Base-by-base conservation (phyloP, 2,797 vertebrate genomes). In the Eutrigla gurnardus region DNA sequence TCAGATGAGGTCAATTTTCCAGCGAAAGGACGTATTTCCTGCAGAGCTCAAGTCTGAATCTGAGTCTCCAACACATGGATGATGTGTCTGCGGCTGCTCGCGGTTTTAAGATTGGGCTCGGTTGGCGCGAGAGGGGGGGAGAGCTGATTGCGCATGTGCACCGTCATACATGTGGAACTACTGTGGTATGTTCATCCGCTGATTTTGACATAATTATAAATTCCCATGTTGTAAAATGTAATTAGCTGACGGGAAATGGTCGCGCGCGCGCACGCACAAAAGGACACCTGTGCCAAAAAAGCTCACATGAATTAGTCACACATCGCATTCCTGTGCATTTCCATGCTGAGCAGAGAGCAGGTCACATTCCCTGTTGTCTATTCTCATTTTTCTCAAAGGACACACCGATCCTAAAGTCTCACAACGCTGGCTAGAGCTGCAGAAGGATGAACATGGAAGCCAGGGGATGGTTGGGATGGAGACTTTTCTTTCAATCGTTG, bases 131-230 rank as follows among this genome's bases (percentile, higher is more conserved):
- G 73, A 68, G 47, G 52, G 52, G 65, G 65, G 69, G 42, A 35
- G 47, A 62, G 60, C 50, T 58, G 65, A 75, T 18, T 85, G 86
- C 87, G 88, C 88, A 86, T 86, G 88, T 53, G 83, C 74, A 3
- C 32, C 40, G 25, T 63, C 53, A 55, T 59, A 43, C 13, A 55
- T 3, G 42, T 65, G 70, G 36, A 71, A 68, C 71, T 50, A 25
- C 25, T 17, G 39, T 49, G 39, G 49, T 18, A 35, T 63, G 57
- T 69, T 75, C 64, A 78, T 67, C 63, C 58, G 39, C 40, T 57
- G 42, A 45, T 12, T 25, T 58, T 73, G 47, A 45, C 13, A 53
- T 46, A 8, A 32, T 55, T 10, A 45, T 61, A 62, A 71, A 75
- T 63, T 67, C 17, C n/a, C 18, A 25, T 58, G 40, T 79, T 32